A percentile compares a stretch with the other conserved stretches of the same genome.
phyloP scores from a whole-genome alignment of 2,888 invertebrate species.

The Bruchidius siliquastri region DNA sequence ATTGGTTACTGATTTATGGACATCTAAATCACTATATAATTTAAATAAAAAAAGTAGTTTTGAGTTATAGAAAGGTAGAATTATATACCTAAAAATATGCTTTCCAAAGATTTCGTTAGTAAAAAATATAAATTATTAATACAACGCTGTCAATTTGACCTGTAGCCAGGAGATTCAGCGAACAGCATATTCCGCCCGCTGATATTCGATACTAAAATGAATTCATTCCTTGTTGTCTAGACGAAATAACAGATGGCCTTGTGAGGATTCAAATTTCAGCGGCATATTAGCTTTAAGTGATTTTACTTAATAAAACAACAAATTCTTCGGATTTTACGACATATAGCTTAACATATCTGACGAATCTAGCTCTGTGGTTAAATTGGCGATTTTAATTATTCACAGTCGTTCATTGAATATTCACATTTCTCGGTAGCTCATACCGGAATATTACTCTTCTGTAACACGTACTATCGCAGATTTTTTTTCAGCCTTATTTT shows the following conservation, averaged over 20 bases:
- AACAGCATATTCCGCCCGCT: background rate
- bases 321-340: background rate
- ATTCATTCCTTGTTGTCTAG: background rate
- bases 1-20: too few relatives aligned
- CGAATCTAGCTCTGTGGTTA: background rate
- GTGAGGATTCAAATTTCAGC: background rate
- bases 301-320: background rate
- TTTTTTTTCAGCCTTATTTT: background rate
- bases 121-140: too few relatives aligned
- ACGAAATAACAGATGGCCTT: background rate
- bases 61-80: too few relatives aligned
- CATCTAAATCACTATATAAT: too few relatives aligned
- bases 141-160: background rate
- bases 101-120: too few relatives aligned
- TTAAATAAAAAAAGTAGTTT: too few relatives aligned
- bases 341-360: background rate
- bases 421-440: background rate
- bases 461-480: background rate
- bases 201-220: background rate
- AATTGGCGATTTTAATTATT: background rate
- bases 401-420: background rate
- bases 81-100: too few relatives aligned
- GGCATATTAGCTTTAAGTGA: background rate
- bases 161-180: background rate
- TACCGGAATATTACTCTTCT: background rate